Evolutionary conservation across 2,888 invertebrate species (phyloP).

Genomic region (Sympetrum striolatum): DNA sequence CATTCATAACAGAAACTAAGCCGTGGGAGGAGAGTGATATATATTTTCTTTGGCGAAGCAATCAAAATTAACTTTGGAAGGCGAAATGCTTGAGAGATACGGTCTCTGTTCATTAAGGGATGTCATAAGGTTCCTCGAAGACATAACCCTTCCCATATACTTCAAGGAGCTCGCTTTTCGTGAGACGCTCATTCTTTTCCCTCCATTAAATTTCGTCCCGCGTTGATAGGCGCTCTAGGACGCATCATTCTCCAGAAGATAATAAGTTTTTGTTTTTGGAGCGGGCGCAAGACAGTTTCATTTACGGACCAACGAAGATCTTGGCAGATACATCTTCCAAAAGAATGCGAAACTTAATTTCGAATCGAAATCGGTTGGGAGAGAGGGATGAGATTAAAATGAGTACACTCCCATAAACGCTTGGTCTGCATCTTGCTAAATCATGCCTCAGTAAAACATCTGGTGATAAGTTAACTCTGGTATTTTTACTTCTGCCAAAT

Average conservation of each 20-base stretch:
- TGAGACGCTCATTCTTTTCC: neutral
- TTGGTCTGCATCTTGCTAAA: neutral
- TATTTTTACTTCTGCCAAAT: too few species aligned
- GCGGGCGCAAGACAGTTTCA: conserved; percentile 29
- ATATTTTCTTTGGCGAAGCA: too few species aligned
- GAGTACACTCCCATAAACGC: neutral
- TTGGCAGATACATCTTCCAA: conserved; percentile 29
- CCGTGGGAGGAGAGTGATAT: too few species aligned
- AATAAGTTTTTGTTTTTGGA: conserved; percentile 27
- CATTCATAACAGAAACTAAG: too few species aligned
- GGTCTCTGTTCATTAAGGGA: neutral
- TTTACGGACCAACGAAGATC: neutral
- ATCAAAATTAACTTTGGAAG: too few species aligned
- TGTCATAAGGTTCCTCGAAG: neutral
- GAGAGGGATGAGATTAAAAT: neutral
- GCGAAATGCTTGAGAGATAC: too few species aligned
- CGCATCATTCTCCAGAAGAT: conserved; percentile 8
- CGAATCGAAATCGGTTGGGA: neutral
- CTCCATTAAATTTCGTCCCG: neutral
- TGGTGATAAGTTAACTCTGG: neutral
- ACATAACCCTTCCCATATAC: neutral
- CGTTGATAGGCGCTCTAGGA: conserved; percentile 5
- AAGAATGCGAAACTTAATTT: conserved; percentile 42
- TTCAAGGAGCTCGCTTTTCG: neutral
- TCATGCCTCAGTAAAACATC: neutral